phyloP scores from a whole-genome alignment of 2,113 vertebrate genomes.

The Corythornis cristatus region DNA sequence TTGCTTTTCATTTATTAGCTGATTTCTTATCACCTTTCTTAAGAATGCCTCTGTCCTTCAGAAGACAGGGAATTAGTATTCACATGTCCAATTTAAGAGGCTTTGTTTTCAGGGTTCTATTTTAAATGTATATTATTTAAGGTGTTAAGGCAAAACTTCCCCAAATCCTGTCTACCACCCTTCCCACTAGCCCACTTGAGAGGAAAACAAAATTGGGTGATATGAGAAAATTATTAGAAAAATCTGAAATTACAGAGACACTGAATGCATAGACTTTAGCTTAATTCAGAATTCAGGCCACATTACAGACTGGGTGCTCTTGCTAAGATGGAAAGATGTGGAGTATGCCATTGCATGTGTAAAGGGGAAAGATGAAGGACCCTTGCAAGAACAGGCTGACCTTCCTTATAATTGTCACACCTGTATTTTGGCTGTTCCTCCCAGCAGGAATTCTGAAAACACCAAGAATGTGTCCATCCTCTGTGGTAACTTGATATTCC shows the following conservation, averaged over 20 bases:
- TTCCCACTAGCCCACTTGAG: not conserved
- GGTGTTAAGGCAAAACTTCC: not conserved
- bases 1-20: not conserved
- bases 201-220: rapidly evolving
- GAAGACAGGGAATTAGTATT: not conserved
- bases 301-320: not conserved
- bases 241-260: not conserved
- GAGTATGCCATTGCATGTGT: not conserved
- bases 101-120: not conserved
- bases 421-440: not conserved
- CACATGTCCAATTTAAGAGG: not conserved
- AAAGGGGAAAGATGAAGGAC: not conserved
- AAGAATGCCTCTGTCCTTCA: not conserved
- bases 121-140: not conserved
- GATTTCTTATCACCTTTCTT: not conserved
- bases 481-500: slow-evolving; percentile 71
- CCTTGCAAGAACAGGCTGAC: rapidly evolving
- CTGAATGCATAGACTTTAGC: not conserved
- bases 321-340: not conserved
- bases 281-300: not conserved
- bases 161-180: not conserved
- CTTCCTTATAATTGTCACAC: not conserved
- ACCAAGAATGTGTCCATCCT: slow-evolving; percentile 78
- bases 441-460: slow-evolving; percentile 75
- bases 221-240: not conserved